These are phyloP conservation scores for Ptychoptera contaminata DNA, from an alignment of 2,888 invertebrate species.

Conservation along the genomic window DNA sequence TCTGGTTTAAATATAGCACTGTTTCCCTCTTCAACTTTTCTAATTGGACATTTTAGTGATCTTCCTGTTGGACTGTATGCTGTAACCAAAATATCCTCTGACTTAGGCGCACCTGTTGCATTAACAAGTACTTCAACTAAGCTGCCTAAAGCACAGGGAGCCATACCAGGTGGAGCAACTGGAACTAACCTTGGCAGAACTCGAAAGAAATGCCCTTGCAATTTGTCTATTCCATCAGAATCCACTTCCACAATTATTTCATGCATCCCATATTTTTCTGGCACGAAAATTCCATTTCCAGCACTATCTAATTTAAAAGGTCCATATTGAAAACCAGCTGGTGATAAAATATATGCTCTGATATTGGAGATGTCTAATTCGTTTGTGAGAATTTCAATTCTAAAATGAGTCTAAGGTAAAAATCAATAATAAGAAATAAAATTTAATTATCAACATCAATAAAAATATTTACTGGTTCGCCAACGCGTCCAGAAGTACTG, in stretches of 20 bases:
- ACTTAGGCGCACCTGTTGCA: constrained; percentile 62
- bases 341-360: constrained; percentile 60
- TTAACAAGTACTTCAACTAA: constrained; percentile 88
- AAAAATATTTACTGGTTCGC: constrained; percentile 53
- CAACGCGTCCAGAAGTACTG: constrained; percentile 70
- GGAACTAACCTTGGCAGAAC: constrained; percentile 75
- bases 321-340: constrained; percentile 48
- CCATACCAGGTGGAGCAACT: constrained; percentile 83
- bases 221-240: constrained; percentile 40
- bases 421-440: neutral
- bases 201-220: constrained; percentile 61
- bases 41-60: constrained; percentile 65
- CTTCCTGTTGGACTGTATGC: constrained; percentile 84
- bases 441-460: neutral
- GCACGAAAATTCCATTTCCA: constrained; percentile 71
- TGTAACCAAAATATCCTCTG: constrained; percentile 79
- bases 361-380: constrained; percentile 59
- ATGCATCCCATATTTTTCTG: constrained; percentile 87
- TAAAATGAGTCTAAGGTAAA: constrained; percentile 54
- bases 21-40: constrained; percentile 75
- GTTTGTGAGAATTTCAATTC: constrained; percentile 51
- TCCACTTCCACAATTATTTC: constrained; percentile 53
- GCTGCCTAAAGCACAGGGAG: constrained; percentile 87
- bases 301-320: constrained; percentile 50
- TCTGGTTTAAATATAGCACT: constrained; percentile 94